Evolutionary conservation across 2,888 invertebrate genomes (phyloP).

Genomic region (Drosophila demipolita): DNA sequence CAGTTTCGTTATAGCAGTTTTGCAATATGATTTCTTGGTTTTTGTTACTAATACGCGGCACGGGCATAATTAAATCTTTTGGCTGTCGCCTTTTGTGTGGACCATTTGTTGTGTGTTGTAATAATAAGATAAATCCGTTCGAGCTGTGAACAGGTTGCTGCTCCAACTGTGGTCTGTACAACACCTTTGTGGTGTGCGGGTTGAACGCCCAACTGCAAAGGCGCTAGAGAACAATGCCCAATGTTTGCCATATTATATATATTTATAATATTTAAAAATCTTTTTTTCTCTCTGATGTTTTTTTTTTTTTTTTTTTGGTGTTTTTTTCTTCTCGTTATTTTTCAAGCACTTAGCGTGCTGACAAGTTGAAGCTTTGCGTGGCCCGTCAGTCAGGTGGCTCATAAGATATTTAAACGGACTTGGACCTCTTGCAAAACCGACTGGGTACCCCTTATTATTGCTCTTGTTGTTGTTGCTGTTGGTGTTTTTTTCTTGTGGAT

Average conservation of each 20-base stretch:
- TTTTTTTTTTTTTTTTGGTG: conserved; percentile 2
- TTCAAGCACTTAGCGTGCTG: conserved; percentile 79
- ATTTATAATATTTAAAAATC: conserved; percentile 60
- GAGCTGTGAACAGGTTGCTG: conserved; percentile 69
- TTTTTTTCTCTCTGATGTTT: conserved; percentile 15
- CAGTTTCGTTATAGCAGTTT: conserved; percentile 3
- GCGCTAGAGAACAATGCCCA: conserved; percentile 74
- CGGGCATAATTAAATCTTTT: conserved; percentile 74
- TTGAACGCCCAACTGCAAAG: conserved; percentile 75
- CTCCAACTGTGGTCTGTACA: conserved; percentile 27
- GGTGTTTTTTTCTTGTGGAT: conserved; percentile 28
- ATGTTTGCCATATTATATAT: conserved; percentile 51
- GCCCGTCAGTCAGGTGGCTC: conserved; percentile 70
- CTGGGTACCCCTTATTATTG: conserved; percentile 43
- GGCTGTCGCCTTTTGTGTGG: conserved; percentile 60
- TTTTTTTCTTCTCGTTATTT: conserved; percentile 51
- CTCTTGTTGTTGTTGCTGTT: conserved; percentile 24
- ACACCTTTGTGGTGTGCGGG: conserved; percentile 67
- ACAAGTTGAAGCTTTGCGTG: conserved; percentile 80
- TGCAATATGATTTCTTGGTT: conserved; percentile 10
- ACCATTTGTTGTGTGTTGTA: conserved; percentile 66
- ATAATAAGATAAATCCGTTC: conserved; percentile 77
- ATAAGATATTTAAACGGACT: conserved; percentile 61
- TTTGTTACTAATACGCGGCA: conserved; percentile 71
- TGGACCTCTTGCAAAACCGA: conserved; percentile 60